Evolutionary conservation across 64 coral and sea anemone genomes (phyloP).

Genomic region (Platygyra sinensis): DNA sequence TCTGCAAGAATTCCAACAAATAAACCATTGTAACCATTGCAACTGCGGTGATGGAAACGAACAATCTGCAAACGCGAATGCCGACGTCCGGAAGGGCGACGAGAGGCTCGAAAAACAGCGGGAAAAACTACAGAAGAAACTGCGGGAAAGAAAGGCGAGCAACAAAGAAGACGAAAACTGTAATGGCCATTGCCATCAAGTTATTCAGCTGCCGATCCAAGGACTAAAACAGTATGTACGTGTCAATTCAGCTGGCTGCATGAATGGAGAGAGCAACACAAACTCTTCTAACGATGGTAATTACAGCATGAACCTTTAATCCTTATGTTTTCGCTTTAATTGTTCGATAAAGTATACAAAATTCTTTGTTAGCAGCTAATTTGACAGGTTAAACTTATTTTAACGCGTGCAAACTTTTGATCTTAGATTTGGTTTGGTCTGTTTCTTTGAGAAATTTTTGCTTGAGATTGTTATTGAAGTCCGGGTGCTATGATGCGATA

Average conservation of each 20-base stretch:
- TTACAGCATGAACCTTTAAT: neutral
- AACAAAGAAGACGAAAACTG: slow-evolving; percentile 55
- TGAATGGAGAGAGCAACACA: slow-evolving; percentile 39
- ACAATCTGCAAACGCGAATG: slow-evolving; percentile 17
- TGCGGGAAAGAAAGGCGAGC: slow-evolving; percentile 60
- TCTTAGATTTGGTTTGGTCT: neutral
- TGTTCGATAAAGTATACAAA: neutral
- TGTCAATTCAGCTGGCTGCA: slow-evolving; percentile 24
- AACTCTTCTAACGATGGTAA: slow-evolving; percentile 38
- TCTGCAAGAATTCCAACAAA: slow-evolving; percentile 47
- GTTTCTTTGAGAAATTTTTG: neutral
- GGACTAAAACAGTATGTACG: slow-evolving; percentile 50
- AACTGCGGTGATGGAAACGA: slow-evolving; percentile 36
- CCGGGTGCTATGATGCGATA: neutral
- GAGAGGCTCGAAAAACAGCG: slow-evolving; percentile 66
- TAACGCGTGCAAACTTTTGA: neutral
- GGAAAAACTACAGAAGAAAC: slow-evolving; percentile 71
- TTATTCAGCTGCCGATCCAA: slow-evolving; percentile 66
- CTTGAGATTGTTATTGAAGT: neutral
- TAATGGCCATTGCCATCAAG: slow-evolving; percentile 58
- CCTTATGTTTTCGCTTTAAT: slow-evolving; percentile 24
- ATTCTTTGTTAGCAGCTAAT: neutral
- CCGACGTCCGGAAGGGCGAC: slow-evolving; percentile 38
- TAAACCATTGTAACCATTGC: slow-evolving; percentile 35
- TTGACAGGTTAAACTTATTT: neutral